phyloP scores from a whole-genome alignment of 92 coral and sea anemone genomes.

The Isaurus tuberculatus region DNA sequence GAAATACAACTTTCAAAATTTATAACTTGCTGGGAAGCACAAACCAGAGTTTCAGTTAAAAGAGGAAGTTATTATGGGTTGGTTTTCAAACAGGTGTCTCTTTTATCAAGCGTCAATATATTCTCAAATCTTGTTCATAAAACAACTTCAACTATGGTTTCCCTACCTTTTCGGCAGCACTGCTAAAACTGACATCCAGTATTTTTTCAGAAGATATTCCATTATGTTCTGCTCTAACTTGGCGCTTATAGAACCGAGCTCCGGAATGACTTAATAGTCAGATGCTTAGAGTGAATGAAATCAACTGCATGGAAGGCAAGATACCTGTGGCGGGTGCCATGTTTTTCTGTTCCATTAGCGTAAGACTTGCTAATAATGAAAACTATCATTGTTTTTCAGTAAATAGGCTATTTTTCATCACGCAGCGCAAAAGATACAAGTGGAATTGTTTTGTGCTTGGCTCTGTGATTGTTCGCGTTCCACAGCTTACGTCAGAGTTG shows the following conservation, averaged over 20 bases:
- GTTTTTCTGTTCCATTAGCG: conserved; percentile 20
- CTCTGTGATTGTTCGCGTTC: conserved; percentile 17
- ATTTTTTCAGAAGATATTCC: background rate
- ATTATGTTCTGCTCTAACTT: background rate
- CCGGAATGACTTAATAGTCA: conserved; percentile 27
- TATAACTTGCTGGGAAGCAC: no score
- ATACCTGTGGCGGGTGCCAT: conserved; percentile 46
- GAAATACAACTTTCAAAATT: no score
- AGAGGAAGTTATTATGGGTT: background rate
- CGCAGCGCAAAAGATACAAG: background rate
- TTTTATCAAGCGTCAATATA: background rate
- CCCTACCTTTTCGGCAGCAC: background rate
- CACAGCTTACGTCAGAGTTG: background rate
- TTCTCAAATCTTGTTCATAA: background rate
- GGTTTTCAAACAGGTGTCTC: conserved; percentile 16
- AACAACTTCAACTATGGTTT: background rate
- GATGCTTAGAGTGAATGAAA: conserved; percentile 36
- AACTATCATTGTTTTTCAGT: conserved; percentile 17
- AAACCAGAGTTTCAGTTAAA: no score
- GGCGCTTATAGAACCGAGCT: background rate
- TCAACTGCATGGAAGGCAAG: conserved; percentile 32
- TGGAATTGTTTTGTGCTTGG: conserved; percentile 18
- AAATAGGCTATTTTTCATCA: no score
- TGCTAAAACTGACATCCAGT: background rate
- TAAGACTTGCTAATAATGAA: conserved; percentile 45